Evolutionary conservation across 1,140 invertebrate species (phyloP), one percentile per base, ranked within the genome.

Genomic region (Bathynomus jamesi): DNA sequence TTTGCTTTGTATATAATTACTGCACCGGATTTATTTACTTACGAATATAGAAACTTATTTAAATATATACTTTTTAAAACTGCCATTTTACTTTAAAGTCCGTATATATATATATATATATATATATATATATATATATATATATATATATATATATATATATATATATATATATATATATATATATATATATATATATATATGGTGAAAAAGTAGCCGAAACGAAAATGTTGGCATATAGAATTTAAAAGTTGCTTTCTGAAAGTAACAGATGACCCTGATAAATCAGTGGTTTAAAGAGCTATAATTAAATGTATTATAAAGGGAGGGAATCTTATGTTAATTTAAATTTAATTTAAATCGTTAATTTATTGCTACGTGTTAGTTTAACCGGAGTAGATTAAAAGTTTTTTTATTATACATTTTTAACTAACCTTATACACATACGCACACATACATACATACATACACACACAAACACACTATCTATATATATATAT

Each of bases 401-500:
- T n/a, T n/a, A n/a, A n/a, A n/a, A n/a, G n/a, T n/a, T n/a, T n/a
- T n/a, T n/a, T n/a, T n/a, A n/a, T n/a, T n/a, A n/a, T n/a, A n/a
- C n/a, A n/a, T n/a, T n/a, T n/a, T n/a, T 40, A 40, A 17, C 32
- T 17, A 40, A 7, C 32, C 7, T 17, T 53, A 5, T 5, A 53
- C 21, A 53, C 21, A 53, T 53, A 53, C 21, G 21, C 21, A 53
- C 21, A 53, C 21, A 53, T 53, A 53, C 21, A 53, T 53, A 53
- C 21, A 40, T 53, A 53, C 21, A 53, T 53, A 53, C 21, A 53
- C 21, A 53, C 21, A n/a, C n/a, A n/a, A n/a, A n/a, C n/a, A n/a
- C n/a, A n/a, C n/a, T n/a, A 53, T 53, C 13, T 53, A 53, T 53
- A 53, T 53, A 53, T 53, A 53, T 53, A 53, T 53, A 53, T 53